Percentiles rank a stretch among this genome's conserved stretches.
Conservation (phyloP, 2,888 invertebrate species). For the Drosophila histrio region DNA sequence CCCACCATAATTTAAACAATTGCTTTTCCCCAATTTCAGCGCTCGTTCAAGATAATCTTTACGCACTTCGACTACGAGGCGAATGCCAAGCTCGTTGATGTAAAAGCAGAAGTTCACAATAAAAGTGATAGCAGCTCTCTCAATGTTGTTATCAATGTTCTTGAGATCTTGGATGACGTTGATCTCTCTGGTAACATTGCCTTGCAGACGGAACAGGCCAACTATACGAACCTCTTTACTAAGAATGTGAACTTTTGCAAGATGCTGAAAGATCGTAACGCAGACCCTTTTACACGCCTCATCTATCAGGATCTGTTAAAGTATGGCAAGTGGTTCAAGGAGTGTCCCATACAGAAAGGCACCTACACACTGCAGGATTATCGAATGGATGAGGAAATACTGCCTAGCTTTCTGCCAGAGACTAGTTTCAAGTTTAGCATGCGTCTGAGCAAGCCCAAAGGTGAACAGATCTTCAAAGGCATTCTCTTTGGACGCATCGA, state of each 20-base stretch:
- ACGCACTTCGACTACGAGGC: constrained; percentile 61
- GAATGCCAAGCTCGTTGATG: constrained; percentile 67
- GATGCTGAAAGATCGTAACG: constrained; percentile 68
- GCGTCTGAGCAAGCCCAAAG: constrained; percentile 39
- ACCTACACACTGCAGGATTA: constrained; percentile 70
- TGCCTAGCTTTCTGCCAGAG: constrained; percentile 81
- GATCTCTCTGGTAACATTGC: constrained; percentile 52
- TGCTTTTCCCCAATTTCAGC: constrained; percentile 47
- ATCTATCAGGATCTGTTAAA: constrained; percentile 76
- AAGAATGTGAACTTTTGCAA: constrained; percentile 74
- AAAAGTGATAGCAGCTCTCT: constrained; percentile 53
- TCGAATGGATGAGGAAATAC: constrained; percentile 77
- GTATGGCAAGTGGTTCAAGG: constrained; percentile 72
- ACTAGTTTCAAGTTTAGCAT: constrained; percentile 62
- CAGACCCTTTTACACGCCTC: constrained; percentile 63
- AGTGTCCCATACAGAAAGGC: constrained; percentile 76
- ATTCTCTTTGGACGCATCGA: constrained; percentile 72
- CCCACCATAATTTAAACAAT: background rate
- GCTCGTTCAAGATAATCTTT: constrained; percentile 78
- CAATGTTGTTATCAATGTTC: constrained; percentile 56
- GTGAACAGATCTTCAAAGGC: constrained; percentile 61
- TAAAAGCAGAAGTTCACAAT: constrained; percentile 70
- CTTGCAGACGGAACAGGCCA: constrained; percentile 67
- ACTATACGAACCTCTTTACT: constrained; percentile 65
- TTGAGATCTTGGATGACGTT: constrained; percentile 71